Percentiles rank a stretch among this genome's conserved stretches.
Evolutionary conservation across 2,113 vertebrate species (phyloP).

Genomic region (Percopsis transmontana): DNA sequence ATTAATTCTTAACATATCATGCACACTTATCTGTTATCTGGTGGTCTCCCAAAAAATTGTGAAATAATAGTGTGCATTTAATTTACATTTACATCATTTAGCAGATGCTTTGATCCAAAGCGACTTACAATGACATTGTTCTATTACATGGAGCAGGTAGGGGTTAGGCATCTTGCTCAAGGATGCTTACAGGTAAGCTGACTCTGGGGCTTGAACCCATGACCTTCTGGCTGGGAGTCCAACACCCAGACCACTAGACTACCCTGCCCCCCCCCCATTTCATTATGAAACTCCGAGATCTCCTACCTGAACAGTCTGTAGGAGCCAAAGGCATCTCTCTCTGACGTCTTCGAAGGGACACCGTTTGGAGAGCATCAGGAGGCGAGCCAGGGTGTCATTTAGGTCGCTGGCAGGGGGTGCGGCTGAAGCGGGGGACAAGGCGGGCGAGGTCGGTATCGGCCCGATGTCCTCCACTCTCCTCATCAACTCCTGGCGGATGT

Average conservation of each 20-base stretch:
- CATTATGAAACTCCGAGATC: background rate
- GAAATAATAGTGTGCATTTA: no score
- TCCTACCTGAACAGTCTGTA: slow-evolving; percentile 86
- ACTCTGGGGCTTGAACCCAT: no score
- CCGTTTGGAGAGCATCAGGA: slow-evolving; percentile 91
- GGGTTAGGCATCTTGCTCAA: no score
- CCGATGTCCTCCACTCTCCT: slow-evolving; percentile 77
- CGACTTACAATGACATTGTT: no score
- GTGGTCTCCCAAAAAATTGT: background rate
- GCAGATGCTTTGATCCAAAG: no score
- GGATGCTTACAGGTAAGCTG: no score
- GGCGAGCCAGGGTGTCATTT: slow-evolving; percentile 83
- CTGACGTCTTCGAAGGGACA: slow-evolving; percentile 90
- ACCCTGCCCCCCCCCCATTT: no score
- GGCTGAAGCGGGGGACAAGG: slow-evolving; percentile 21
- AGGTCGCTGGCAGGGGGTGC: slow-evolving; percentile 72
- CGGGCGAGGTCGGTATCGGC: slow-evolving; percentile 43
- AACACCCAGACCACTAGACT: no score
- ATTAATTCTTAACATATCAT: background rate
- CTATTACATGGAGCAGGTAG: no score
- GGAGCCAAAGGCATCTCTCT: slow-evolving; percentile 80
- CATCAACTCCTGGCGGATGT: slow-evolving; percentile 82
- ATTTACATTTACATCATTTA: no score
- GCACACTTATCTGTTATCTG: background rate
- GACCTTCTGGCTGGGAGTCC: no score